Conservation (phyloP, 2,888 invertebrate genomes). For the Amiota minor region DNA sequence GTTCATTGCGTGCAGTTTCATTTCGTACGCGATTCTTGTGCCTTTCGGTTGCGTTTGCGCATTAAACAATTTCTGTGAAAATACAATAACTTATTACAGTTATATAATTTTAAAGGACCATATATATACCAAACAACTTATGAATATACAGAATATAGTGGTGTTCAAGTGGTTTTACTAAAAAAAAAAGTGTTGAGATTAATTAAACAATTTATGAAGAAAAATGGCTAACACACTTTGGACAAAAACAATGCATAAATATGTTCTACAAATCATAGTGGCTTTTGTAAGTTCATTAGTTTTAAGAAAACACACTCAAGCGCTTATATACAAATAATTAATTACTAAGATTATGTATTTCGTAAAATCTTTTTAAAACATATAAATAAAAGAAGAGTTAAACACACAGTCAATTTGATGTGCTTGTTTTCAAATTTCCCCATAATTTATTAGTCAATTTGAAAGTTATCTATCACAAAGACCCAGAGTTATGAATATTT, state of each 20-base stretch:
- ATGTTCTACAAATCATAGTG: no score
- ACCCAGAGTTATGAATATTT: constrained; percentile 3
- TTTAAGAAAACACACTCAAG: no score
- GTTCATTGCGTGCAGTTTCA: constrained; percentile 3
- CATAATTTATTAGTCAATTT: not conserved
- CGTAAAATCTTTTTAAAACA: not conserved
- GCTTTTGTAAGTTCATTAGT: no score
- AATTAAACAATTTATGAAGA: not conserved
- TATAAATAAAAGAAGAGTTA: not conserved
- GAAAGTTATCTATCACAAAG: not conserved
- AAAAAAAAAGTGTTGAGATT: not conserved
- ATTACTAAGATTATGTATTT: not conserved
- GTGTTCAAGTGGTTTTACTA: not conserved
- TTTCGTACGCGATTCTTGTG: constrained; percentile 10
- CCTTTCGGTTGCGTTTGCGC: not conserved
- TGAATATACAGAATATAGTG: not conserved
- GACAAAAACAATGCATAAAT: no score
- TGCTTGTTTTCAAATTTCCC: not conserved
- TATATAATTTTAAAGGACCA: not conserved
- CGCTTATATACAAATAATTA: no score
- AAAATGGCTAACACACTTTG: not conserved
- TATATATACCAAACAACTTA: not conserved
- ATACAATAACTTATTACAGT: not conserved
- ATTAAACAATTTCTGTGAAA: not conserved
- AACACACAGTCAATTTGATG: not conserved